phyloP scores from a whole-genome alignment of 1,140 invertebrate species.

The Philotrypesis tridentata region DNA sequence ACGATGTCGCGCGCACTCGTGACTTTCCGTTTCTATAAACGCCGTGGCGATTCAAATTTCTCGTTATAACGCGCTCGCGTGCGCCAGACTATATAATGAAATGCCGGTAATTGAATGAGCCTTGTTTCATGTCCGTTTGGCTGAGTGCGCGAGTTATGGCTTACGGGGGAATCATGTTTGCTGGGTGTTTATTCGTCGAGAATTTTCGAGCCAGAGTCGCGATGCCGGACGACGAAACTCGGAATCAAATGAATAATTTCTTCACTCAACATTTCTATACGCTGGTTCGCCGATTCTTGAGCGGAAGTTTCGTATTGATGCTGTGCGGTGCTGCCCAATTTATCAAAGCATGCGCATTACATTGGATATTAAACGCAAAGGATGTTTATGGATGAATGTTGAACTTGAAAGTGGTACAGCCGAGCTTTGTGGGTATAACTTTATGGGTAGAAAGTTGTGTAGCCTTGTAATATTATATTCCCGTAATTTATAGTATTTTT shows the following conservation, averaged over 20 bases:
- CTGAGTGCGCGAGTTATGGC: background rate
- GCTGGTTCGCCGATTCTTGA: too few relatives aligned
- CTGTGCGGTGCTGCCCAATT: too few relatives aligned
- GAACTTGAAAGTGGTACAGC: background rate
- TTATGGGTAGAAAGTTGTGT: background rate
- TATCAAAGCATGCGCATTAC: background rate
- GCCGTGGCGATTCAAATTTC: background rate
- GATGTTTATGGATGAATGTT: background rate
- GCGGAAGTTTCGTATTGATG: too few relatives aligned
- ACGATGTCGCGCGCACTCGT: background rate
- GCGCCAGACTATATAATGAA: background rate
- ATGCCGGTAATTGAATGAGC: background rate
- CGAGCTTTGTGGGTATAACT: background rate
- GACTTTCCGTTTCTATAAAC: constrained; percentile 11
- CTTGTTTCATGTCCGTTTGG: background rate
- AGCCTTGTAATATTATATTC: background rate
- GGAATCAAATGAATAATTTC: too few relatives aligned
- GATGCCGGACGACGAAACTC: too few relatives aligned
- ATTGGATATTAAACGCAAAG: background rate
- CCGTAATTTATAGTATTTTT: too few relatives aligned
- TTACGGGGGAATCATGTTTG: too few relatives aligned
- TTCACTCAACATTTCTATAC: too few relatives aligned
- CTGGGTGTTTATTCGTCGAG: too few relatives aligned
- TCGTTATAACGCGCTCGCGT: background rate
- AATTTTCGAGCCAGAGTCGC: too few relatives aligned